Base-by-base conservation (phyloP, 2,113 vertebrate species). In the Orcinus orca region DNA sequence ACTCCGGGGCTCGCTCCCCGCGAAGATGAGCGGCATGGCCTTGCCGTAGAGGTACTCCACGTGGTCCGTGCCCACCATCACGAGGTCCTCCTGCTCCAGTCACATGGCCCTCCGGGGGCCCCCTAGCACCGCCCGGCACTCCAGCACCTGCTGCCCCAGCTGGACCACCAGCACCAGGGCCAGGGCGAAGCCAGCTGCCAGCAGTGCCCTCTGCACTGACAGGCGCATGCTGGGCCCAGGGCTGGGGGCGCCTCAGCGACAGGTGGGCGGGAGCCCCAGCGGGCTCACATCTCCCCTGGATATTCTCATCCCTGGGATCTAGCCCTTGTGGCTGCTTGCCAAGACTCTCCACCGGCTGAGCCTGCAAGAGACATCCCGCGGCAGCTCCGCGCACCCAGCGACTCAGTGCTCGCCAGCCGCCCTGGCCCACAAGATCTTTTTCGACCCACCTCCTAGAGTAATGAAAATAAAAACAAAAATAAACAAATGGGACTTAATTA, bases 1-100 rank as follows among this genome's bases (percentile, higher is more conserved):
- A 0, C 99, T 99, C 63, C 99, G 99, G 0, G 99, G 99, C 2
- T 99, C 99, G 0, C 99, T 99, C 0, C 99, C 99, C 3, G 99
- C 99, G 79, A 99, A 99, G 80, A 99, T 98, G 47, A 99, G 98
- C 0, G 99, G 99, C 96, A 99, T 99, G 97, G 99, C 98, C 97
- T 98, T 99, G 97, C 98, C 98, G 55, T 99, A 99, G 0, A 98
- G 98, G 97, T 99, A 99, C 93, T 99, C 98, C 0, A 99, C 97
- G 5, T 90, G 98, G 96, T 98, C 98, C 73, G 97, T 67, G 82
- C 98, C 99, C 90, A 98, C 53, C 98, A 99, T 96, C 68, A 99
- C 97, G 97, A 99, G 98, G 87, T 99, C 99, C 96, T 99, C 98
- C 10, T 90, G 97, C 97, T 99, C 99, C 0, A 97, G 98, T 88